Base-by-base conservation (phyloP, 2,113 vertebrate species). In the Platycercus adscitus region DNA sequence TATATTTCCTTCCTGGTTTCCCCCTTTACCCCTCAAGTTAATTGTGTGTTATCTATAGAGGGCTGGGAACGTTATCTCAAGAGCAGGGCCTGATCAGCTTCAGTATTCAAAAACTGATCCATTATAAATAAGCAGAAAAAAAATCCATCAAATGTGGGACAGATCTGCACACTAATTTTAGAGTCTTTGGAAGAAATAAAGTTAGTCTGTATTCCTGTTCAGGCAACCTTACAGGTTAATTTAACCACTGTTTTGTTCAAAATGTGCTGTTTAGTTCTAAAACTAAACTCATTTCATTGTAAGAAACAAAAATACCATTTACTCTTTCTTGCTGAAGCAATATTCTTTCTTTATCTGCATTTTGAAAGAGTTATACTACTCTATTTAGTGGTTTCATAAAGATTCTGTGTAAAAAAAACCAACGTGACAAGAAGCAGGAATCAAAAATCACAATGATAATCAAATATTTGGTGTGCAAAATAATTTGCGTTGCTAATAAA, bases 31-130 rank as follows among this genome's bases (percentile, higher is more conserved):
- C 55, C 37, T 82, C 41, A 46, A 56, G 44, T 50, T 93, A 95
- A 93, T 91, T 89, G 46, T 53, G 44, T 82, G 46, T 85, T 95
- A 76, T 82, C 56, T 89, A 79, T 76, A 88, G 91, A 89, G 31
- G 31, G 4, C 12, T 88, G 43, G 43, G 13, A 82, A 86, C 0
- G 0, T 73, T 63, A 86, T 72, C 91, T 80, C 31, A 80, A 77
- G 50, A 80, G 63, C 29, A 77, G 25, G 29, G 39, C 58, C 26
- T 39, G n/a, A 93, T 64, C 60, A 46, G 28, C 21, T 69, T 68
- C 37, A 73, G 31, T 9, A 21, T 81, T 43, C 0, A 1, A 86
- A 89, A 88, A 58, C 0, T 31, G 64, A 85, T 46, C 56, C 13
- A 43, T 58, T 87, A 77, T 72, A 91, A 92, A 68, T 35, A 89